Percentiles rank a stretch among this genome's conserved stretches.
These are phyloP conservation scores for Loriculus beryllinus DNA, from an alignment of 2,797 vertebrate genomes.

Conservation along the genomic window DNA sequence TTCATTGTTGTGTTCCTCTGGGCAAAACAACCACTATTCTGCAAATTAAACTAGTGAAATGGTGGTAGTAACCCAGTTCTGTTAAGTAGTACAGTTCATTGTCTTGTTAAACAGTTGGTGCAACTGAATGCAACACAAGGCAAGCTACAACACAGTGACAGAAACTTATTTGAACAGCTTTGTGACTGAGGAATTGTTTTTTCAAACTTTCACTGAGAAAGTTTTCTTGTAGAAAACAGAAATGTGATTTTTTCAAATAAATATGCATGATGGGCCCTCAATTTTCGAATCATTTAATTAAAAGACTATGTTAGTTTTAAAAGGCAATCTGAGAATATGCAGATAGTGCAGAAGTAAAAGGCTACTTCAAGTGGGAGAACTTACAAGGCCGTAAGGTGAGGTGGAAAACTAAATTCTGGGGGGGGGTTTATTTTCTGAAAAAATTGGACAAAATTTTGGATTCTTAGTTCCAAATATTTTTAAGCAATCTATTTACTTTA, in stretches of 20 bases:
- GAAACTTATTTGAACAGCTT: background rate
- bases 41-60: background rate
- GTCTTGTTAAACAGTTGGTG: background rate
- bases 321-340: background rate
- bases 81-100: background rate
- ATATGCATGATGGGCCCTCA: background rate
- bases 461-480: background rate
- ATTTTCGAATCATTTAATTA: background rate
- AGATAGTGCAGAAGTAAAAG: background rate
- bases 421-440: too few species aligned
- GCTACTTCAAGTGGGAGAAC: background rate
- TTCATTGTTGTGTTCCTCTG: background rate
- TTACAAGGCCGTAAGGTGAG: background rate
- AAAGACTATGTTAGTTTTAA: background rate
- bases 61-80: background rate
- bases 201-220: background rate
- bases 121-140: background rate
- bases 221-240: background rate
- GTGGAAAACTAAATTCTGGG: background rate
- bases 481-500: background rate
- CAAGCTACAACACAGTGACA: background rate
- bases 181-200: background rate
- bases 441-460: background rate
- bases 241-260: background rate
- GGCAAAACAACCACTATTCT: background rate